phyloP scores from a whole-genome alignment of 2,113 vertebrate species.

The Thamnaconus septentrionalis region DNA sequence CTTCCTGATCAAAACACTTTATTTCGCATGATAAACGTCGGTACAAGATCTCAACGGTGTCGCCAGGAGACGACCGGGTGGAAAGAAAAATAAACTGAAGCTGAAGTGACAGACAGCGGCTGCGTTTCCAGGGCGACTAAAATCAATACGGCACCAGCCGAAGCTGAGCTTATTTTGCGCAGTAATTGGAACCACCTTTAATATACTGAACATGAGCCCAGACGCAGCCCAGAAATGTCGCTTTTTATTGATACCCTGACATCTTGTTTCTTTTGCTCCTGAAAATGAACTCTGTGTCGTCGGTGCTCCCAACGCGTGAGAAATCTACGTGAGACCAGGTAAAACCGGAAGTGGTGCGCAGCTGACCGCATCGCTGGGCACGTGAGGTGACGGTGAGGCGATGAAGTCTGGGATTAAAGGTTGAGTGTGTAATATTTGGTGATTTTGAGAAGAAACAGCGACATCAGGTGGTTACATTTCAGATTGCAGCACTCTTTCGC shows the following conservation, averaged over 20 bases:
- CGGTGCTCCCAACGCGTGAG: not conserved
- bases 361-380: too few species aligned
- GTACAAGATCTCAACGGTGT: too few species aligned
- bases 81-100: not conserved
- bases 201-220: slow-evolving; percentile 3
- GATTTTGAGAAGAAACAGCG: too few species aligned
- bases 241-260: slow-evolving; percentile 1
- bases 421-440: too few species aligned
- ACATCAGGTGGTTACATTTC: too few species aligned
- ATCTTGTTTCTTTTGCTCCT: not conserved
- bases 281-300: not conserved
- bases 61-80: not conserved
- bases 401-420: too few species aligned
- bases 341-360: too few species aligned
- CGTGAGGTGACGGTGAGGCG: too few species aligned
- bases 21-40: too few species aligned
- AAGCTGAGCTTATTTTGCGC: slow-evolving; percentile 4
- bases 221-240: not conserved
- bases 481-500: too few species aligned
- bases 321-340: too few species aligned
- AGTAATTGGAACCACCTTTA: slow-evolving; percentile 9
- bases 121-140: slow-evolving; percentile 37
- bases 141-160: slow-evolving; percentile 16
- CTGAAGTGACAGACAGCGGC: slow-evolving; percentile 5
- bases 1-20: too few species aligned